Percentiles rank a stretch among this genome's conserved stretches.
Evolutionary conservation across 2,113 vertebrate genomes (phyloP).

Genomic region (Oxyura jamaicensis): DNA sequence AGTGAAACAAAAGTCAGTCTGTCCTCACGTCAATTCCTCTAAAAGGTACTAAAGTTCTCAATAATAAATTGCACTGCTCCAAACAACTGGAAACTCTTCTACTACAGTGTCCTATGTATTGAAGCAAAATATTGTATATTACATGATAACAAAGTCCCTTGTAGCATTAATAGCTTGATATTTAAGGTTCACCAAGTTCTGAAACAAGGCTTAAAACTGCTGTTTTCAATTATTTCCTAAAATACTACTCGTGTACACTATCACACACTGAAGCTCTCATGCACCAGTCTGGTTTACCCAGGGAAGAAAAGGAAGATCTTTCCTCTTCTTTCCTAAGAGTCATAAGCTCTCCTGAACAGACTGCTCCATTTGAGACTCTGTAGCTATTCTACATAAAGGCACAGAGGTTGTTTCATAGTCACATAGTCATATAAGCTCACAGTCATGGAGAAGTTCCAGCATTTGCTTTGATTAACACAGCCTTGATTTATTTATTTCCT

Average conservation of each 20-base stretch:
- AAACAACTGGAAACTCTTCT: background rate
- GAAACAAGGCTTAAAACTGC: background rate
- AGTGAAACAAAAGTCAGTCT: background rate
- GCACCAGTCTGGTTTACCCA: background rate
- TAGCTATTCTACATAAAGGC: background rate
- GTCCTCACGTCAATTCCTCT: background rate
- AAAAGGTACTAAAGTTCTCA: background rate
- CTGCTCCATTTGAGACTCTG: background rate
- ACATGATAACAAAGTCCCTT: background rate
- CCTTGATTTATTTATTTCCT: background rate
- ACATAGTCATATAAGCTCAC: background rate
- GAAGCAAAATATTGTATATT: background rate
- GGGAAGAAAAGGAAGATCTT: background rate
- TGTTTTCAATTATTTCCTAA: conserved; percentile 44
- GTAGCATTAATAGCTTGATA: background rate
- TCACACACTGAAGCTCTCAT: background rate
- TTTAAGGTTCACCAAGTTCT: conserved; percentile 2
- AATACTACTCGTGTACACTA: conserved; percentile 3
- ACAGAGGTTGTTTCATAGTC: background rate
- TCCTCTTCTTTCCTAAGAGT: background rate
- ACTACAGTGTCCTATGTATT: background rate
- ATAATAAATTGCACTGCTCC: background rate
- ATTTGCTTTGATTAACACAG: background rate
- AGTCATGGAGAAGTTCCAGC: background rate
- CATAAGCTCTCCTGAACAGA: background rate